These are phyloP conservation scores for Elanoides forficatus DNA, from an alignment of 2,113 vertebrate genomes.

Conservation along the genomic window DNA sequence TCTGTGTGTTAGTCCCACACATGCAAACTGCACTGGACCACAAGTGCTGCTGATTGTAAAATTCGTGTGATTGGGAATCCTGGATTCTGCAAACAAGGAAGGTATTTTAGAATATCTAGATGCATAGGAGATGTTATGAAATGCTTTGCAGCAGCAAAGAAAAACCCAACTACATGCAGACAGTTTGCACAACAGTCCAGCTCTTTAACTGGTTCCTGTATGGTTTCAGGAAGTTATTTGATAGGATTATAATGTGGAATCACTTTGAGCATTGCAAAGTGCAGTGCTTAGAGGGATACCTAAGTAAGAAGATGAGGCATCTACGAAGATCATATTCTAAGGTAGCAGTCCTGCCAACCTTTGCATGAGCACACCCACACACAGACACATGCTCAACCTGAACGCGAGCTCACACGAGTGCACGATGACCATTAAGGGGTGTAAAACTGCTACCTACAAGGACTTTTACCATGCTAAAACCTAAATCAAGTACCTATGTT, in stretches of 20 bases:
- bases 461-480: not conserved
- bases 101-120: not conserved
- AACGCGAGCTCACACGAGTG: rapidly evolving
- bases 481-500: not conserved
- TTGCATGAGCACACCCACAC: not conserved
- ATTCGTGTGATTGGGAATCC: not conserved
- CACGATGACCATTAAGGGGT: not conserved
- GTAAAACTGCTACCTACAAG: not conserved
- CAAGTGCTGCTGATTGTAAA: not conserved
- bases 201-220: rapidly evolving
- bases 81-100: not conserved
- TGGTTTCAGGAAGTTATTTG: not conserved
- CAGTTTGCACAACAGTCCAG: not conserved
- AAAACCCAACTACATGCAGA: not conserved
- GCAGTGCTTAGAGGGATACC: not conserved
- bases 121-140: not conserved
- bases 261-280: not conserved
- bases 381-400: not conserved
- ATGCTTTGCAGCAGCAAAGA: not conserved
- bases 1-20: no score
- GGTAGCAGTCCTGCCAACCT: not conserved
- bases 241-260: not conserved
- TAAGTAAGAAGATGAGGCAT: not conserved
- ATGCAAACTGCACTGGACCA: not conserved
- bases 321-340: not conserved